Evolutionary conservation across 1,140 invertebrate genomes (phyloP).

Genomic region (Uloborus diversus): DNA sequence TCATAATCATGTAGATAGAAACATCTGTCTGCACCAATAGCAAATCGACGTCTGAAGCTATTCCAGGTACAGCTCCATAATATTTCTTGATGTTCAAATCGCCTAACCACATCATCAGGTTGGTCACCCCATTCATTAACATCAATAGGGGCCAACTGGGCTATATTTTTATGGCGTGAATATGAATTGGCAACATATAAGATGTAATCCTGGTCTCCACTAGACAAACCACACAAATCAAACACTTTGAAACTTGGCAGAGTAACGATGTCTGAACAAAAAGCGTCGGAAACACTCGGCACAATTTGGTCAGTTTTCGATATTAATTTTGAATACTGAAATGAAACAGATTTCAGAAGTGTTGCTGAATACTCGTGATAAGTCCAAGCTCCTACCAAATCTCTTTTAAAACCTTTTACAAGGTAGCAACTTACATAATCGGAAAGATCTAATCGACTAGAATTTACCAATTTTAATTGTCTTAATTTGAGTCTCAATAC

Average conservation of each 20-base stretch:
- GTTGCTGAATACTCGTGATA: slow-evolving; percentile 41
- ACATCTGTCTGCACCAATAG: slow-evolving; percentile 30
- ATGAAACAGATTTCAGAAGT: slow-evolving; percentile 24
- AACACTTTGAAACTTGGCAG: slow-evolving; percentile 32
- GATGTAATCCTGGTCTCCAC: slow-evolving; percentile 19
- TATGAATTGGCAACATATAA: slow-evolving; percentile 42
- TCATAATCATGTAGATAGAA: slow-evolving; percentile 39
- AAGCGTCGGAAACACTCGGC: slow-evolving; percentile 1
- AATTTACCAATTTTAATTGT: slow-evolving; percentile 10
- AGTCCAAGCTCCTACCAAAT: slow-evolving; percentile 29
- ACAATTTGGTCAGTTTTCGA: slow-evolving; percentile 1
- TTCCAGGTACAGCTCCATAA: slow-evolving; percentile 36
- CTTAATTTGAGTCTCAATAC: slow-evolving; percentile 11
- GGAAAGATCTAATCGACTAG: slow-evolving; percentile 19
- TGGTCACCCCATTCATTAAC: slow-evolving; percentile 16
- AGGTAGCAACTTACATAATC: slow-evolving; percentile 38
- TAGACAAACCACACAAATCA: slow-evolving; percentile 26
- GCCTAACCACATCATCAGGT: slow-evolving; percentile 17
- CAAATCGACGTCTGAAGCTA: neutral
- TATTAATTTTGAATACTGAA: slow-evolving; percentile 14
- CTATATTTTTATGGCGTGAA: slow-evolving; percentile 34
- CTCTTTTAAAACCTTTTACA: slow-evolving; percentile 25
- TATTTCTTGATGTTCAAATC: slow-evolving; percentile 42
- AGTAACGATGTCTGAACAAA: slow-evolving; percentile 10
- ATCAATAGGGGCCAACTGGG: slow-evolving; percentile 13